A percentile compares a stretch with the other conserved stretches of the same genome.
These are phyloP conservation scores for Tenthredo distinguenda DNA, from an alignment of 2,888 invertebrate genomes.

Conservation along the genomic window DNA sequence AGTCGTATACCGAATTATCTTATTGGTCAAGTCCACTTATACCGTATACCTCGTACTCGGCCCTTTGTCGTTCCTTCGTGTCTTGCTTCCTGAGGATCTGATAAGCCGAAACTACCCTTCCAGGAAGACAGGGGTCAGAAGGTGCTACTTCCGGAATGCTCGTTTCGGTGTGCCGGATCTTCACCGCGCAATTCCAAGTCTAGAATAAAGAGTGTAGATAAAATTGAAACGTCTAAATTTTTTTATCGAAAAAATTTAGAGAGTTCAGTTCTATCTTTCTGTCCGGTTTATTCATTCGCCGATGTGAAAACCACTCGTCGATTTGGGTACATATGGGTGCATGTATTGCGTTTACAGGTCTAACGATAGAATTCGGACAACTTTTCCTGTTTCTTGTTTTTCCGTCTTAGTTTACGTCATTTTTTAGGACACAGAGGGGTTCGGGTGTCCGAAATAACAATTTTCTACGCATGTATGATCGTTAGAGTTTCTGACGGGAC, in stretches of 20 bases:
- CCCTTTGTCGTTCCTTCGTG: conserved; percentile 25
- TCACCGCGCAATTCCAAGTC: not conserved
- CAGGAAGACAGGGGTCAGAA: not conserved
- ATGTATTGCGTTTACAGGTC: not conserved
- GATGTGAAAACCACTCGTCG: not conserved
- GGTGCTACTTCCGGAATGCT: conserved; percentile 42
- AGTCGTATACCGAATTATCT: not conserved
- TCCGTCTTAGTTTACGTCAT: not conserved
- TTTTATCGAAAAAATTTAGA: too few species aligned
- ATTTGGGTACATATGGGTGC: not conserved
- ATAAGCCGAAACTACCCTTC: conserved; percentile 1
- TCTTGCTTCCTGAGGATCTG: not conserved
- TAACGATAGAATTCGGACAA: not conserved
- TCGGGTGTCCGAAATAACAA: not conserved
- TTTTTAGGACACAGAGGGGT: not conserved
- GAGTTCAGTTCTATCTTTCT: too few species aligned
- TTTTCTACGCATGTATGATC: not conserved
- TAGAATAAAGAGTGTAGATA: not conserved
- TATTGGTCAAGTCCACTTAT: not conserved
- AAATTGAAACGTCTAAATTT: not conserved
- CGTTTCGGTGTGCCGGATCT: conserved; percentile 7
- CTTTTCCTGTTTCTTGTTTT: conserved; percentile 6
- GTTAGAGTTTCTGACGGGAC: not conserved
- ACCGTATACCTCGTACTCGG: not conserved
- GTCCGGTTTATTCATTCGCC: too few species aligned